Conservation (phyloP, 1,140 invertebrate genomes). For the Lucilia cuprina region DNA sequence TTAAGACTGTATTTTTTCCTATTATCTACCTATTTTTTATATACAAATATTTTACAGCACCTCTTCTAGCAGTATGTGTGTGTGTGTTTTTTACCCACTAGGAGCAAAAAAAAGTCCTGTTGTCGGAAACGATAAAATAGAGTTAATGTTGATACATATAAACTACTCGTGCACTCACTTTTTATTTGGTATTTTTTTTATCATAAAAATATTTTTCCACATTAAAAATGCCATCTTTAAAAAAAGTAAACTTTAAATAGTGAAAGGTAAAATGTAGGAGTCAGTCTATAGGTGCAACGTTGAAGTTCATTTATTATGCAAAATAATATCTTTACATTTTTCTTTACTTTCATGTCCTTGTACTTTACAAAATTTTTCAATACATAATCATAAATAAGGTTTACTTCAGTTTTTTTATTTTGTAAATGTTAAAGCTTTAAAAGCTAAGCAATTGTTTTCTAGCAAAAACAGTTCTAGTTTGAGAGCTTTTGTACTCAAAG, state of each 20-base stretch:
- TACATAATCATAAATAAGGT: too few relatives aligned
- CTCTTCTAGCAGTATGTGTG: neutral
- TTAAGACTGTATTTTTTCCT: neutral
- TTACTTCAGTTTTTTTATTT: too few relatives aligned
- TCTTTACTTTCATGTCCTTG: too few relatives aligned
- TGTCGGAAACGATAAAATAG: constrained; percentile 7
- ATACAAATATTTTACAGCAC: neutral
- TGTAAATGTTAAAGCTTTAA: too few relatives aligned
- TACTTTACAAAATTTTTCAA: too few relatives aligned
- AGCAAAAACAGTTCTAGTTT: too few relatives aligned
- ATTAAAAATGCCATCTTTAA: too few relatives aligned
- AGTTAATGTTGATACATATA: constrained; percentile 8
- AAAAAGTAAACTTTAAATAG: neutral
- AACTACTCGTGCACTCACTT: neutral
- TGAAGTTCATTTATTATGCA: too few relatives aligned
- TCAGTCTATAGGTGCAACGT: too few relatives aligned
- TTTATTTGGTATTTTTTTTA: neutral
- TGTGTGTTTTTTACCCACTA: neutral
- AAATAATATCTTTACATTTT: too few relatives aligned
- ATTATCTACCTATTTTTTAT: neutral
- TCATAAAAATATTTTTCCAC: neutral
- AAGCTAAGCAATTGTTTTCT: too few relatives aligned
- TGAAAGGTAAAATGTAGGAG: neutral
- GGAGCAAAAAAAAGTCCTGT: neutral
- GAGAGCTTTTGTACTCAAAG: too few relatives aligned